Percentiles rank a stretch among this genome's conserved stretches.
Conservation (phyloP, 2,113 vertebrate species). For the Megaceryle torquata region DNA sequence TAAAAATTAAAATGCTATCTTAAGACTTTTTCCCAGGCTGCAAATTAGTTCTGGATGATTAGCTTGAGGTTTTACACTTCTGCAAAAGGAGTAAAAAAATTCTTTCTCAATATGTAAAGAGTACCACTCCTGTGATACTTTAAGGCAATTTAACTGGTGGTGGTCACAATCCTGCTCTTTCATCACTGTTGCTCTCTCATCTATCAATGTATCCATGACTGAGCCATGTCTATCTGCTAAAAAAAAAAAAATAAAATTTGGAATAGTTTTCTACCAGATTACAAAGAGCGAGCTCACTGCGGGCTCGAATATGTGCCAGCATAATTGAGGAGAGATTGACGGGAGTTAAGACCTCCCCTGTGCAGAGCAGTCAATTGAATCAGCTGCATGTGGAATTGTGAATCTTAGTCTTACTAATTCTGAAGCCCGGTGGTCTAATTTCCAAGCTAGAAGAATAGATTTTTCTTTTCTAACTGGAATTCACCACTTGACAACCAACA, state of each 20-base stretch:
- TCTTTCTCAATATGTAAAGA: not conserved
- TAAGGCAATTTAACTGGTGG: not conserved
- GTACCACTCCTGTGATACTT: not conserved
- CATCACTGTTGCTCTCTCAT: not conserved
- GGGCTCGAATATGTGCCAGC: not conserved
- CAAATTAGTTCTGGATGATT: slow-evolving; percentile 1
- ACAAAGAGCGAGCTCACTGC: not conserved
- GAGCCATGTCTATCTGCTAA: not conserved
- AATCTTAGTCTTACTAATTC: not conserved
- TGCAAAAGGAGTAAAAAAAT: not conserved
- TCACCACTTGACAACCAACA: not conserved
- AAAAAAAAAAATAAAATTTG: not conserved
- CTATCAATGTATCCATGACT: not conserved
- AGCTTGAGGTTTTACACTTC: not conserved
- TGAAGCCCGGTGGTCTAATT: not conserved
- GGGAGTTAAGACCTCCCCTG: not conserved
- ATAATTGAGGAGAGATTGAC: not conserved
- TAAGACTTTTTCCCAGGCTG: slow-evolving; percentile 1
- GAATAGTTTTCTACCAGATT: not conserved
- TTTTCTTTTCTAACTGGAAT: not conserved
- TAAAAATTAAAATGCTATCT: slow-evolving; percentile 14
- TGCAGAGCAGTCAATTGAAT: not conserved
- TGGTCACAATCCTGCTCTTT: not conserved
- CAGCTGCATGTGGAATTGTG: not conserved
- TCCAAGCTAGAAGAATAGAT: not conserved